Evolutionary conservation across 2,113 vertebrate species (phyloP).

Genomic region (Camelus dromedarius): DNA sequence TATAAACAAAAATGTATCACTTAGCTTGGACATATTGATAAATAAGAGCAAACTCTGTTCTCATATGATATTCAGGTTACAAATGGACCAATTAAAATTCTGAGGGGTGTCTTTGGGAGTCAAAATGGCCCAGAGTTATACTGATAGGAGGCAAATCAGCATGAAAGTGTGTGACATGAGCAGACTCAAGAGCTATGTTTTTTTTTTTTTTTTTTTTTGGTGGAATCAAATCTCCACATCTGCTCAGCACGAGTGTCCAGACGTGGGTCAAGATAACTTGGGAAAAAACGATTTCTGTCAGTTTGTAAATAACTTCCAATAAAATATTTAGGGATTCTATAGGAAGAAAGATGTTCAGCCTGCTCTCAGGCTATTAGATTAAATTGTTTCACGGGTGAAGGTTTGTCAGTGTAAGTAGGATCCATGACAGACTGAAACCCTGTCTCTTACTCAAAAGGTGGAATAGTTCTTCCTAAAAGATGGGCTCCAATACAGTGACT

Average conservation of each 20-base stretch:
- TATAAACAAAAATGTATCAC: conserved; percentile 68
- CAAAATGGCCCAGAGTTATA: conserved; percentile 53
- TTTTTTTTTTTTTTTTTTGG: neutral
- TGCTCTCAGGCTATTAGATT: neutral
- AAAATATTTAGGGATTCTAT: neutral
- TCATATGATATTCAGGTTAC: conserved; percentile 63
- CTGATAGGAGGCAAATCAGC: conserved; percentile 43
- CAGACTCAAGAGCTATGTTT: neutral
- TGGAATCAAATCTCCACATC: neutral
- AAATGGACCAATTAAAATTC: conserved; percentile 70
- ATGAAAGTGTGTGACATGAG: neutral
- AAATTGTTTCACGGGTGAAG: neutral
- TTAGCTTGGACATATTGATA: conserved; percentile 71
- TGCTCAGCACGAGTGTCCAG: neutral
- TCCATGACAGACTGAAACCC: neutral
- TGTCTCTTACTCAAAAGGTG: neutral
- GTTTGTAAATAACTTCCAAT: conserved; percentile 8
- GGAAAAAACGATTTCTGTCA: neutral
- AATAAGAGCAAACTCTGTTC: conserved; percentile 57
- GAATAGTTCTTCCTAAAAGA: neutral
- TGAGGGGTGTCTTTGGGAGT: conserved; percentile 58
- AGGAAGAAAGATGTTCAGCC: neutral
- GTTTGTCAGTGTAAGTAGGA: neutral
- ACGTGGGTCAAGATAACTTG: neutral
- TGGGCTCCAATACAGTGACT: neutral